Evolutionary conservation across 2,888 invertebrate genomes (phyloP), one percentile per base, ranked within the genome.

Genomic region (Drosophila kambysellisi): DNA sequence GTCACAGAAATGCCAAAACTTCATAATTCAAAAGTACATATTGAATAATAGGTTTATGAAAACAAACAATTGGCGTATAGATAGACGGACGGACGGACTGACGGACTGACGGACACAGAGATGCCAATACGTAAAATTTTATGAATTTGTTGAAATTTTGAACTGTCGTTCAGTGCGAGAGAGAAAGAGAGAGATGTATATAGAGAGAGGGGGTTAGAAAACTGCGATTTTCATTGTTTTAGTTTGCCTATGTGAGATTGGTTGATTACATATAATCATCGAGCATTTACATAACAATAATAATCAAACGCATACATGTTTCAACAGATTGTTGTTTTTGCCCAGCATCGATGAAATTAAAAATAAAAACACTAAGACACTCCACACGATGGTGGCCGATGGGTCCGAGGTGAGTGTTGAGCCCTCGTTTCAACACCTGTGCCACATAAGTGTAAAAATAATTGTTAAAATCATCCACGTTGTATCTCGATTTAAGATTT

Each of bases 21-120:
- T 70, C 80, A 83, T 86, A 83, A 86, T 78, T 88, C 80, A 82
- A 77, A 81, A 79, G 70, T 75, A 81, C 77, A 68, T 79, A 69
- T 70, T 74, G 77, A 74, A 72, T 62, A 74, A 83, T 82, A 77
- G 76, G 82, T 87, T 87, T 86, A 77, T 82, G 54, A 79, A 87
- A 87, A 87, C 82, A 87, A 84, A 84, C 82, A 85, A 84, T 53
- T 57, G 20, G 7, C 48, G 29, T 30, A 43, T 39, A 37, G 8
- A 43, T 41, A n/a, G 39, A 35, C 48, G 29, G 50, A 54, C 29
- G 29, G 41, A 37, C 37, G n/a, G n/a, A n/a, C n/a, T n/a, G 35
- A 52, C 41, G n/a, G 41, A 37, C 37, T 17, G 35, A 48, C 35
- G 32, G 25, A 61, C 50, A n/a, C 17, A 50, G 56, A 48, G 64